phyloP scores from a whole-genome alignment of 2,888 invertebrate species.

The Agonopterix subpropinquella region DNA sequence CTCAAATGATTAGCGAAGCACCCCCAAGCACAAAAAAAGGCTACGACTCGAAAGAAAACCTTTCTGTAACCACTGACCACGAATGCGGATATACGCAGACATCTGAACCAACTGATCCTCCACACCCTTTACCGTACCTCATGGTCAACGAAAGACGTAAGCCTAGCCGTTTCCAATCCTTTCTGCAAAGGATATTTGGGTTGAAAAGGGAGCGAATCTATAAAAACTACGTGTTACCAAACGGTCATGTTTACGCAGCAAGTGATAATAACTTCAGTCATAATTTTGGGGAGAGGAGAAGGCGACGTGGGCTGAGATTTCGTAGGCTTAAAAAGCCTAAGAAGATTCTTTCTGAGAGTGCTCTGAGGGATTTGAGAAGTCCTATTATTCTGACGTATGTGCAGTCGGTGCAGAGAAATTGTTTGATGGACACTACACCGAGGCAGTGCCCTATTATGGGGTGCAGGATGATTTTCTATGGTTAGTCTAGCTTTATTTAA shows the following conservation, averaged over 20 bases:
- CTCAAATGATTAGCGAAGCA: conserved; percentile 26
- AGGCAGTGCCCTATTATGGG: conserved; percentile 56
- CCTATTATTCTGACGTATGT: conserved; percentile 49
- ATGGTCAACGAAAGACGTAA: conserved; percentile 32
- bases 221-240: conserved; percentile 20
- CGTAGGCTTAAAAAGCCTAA: conserved; percentile 40
- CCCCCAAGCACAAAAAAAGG: conserved; percentile 11
- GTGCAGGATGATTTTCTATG: conserved; percentile 51
- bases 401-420: conserved; percentile 50
- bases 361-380: conserved; percentile 30
- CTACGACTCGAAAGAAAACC: conserved; percentile 22
- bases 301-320: conserved; percentile 25
- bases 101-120: conserved; percentile 9
- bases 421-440: conserved; percentile 50
- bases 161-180: conserved; percentile 48
- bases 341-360: conserved; percentile 47
- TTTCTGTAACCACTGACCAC: conserved; percentile 11
- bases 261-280: conserved; percentile 48
- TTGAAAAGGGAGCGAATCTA: conserved; percentile 31
- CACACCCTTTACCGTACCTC: conserved; percentile 24
- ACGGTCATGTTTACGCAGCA: conserved; percentile 37
- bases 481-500: conserved; percentile 21
- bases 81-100: conserved; percentile 31
- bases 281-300: conserved; percentile 31
- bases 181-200: conserved; percentile 52